Evolutionary conservation across 2,888 invertebrate species (phyloP), one percentile per base, ranked within the genome.

Genomic region (Aricia artaxerxes): DNA sequence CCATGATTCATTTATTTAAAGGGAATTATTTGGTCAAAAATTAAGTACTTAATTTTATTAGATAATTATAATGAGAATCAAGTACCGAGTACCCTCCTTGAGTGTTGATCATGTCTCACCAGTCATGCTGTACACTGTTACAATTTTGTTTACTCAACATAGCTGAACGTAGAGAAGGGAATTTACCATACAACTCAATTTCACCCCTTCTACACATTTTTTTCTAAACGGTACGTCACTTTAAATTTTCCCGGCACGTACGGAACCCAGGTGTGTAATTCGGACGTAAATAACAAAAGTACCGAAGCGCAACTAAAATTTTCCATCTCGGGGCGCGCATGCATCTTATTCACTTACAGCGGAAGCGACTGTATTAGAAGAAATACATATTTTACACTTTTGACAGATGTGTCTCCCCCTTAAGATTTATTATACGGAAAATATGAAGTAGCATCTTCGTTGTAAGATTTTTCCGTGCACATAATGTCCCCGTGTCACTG

Each of bases 371-470:
- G 84, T 85, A 86, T 88, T 89, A 91, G 91, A 89, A 91, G 90
- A 89, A 91, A 93, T 91, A 92, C 90, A 92, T 93, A 92, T 92
- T 93, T 94, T 92, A 93, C 88, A 91, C 88, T 93, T 94, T 91
- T 93, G 94, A 93, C 93, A 93, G 90, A 92, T 92, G 91, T 88
- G 92, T 92, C 92, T 88, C 90, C 87, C 88, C 87, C 87, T 85
- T 85, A 87, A 90, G 92, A 94, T 94, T 94, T 94, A 94, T 94
- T 86, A 88, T 86, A 81, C 84, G 84, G 84, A 83, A 89, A 91
- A 92, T 92, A 92, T 92, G 90, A 90, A 91, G 91, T 89, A 90
- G 89, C 89, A 86, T 90, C 86, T 88, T 84, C 84, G 86, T 82
- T 85, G 86, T 85, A 85, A 87, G 86, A 89, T 88, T 90, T 89